Base-by-base conservation (phyloP, 2,797 vertebrate genomes). In the Botia almorhae region DNA sequence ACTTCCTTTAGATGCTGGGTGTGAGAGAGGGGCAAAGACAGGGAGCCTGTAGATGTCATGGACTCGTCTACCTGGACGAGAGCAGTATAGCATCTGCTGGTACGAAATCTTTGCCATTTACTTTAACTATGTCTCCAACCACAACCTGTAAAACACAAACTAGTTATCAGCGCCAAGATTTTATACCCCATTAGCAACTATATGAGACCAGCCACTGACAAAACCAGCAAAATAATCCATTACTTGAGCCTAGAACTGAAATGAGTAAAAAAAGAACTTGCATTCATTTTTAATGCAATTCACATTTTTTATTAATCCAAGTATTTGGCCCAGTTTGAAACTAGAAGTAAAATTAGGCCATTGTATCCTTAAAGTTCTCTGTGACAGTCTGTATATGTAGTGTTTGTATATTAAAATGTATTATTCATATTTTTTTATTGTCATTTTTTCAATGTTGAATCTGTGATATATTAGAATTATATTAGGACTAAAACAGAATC, bases 51-150 rank as follows among this genome's bases (percentile, higher is more conserved):
- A 94, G 90, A 91, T 91, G 91, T 91, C 89, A 93, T 89, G 82
- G 89, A 76, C 93, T 92, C 93, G 92, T 93, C 91, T 98, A 98
- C 97, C 98, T 98, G 96, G 97, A 97, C 85, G 96, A 97, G 87
- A 98, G 96, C 93, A 98, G 95, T 93, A 96, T 94, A 95, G 94
- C 94, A 93, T 99, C 97, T 93, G 96, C 97, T 91, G 97, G 97
- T 93, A 99, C 93, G 91, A 93, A 97, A 94, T 98, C 97, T 94
- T 94, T 96, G 94, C 93, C 95, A 95, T 96, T 97, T 95, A 99
- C 93, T 96, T 93, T 96, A 96, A 99, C 91, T 96, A 98, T 93
- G 95, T 98, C 96, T 93, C 97, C 97, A 95, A 96, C 96, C 93
- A 96, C 94, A 95, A 97, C 94, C 98, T 98, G 97, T 92, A 96